phyloP scores from a whole-genome alignment of 2,888 invertebrate species.

The Pedicia rivosa region DNA sequence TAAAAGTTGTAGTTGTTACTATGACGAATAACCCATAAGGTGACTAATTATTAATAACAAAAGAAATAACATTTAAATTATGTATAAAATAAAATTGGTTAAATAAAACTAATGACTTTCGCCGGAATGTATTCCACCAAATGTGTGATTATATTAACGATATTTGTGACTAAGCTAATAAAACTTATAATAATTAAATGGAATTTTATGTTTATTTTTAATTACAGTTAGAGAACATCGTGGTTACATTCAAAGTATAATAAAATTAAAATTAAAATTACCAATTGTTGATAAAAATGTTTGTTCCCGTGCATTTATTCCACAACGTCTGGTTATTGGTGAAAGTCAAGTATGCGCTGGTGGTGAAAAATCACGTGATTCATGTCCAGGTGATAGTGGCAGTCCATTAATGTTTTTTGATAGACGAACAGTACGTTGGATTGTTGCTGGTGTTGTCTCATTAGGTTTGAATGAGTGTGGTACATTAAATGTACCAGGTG shows the following conservation, averaged over 20 bases:
- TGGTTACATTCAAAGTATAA: conserved; percentile 32
- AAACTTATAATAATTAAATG: background rate
- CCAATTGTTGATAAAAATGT: conserved; percentile 36
- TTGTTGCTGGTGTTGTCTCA: conserved; percentile 46
- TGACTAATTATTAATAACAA: too few species aligned
- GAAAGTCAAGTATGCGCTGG: conserved; percentile 53
- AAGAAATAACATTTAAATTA: too few species aligned
- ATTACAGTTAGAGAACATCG: conserved; percentile 25
- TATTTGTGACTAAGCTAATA: too few species aligned
- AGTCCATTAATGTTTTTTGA: conserved; percentile 52
- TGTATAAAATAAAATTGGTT: too few species aligned
- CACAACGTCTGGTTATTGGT: conserved; percentile 33
- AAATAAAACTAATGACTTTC: too few species aligned
- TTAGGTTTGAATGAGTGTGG: conserved; percentile 49
- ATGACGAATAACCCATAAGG: too few species aligned
- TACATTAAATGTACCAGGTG: conserved; percentile 46
- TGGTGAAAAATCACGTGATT: conserved; percentile 47
- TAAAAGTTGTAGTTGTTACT: too few species aligned
- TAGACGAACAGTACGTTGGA: conserved; percentile 34
- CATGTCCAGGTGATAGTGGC: conserved; percentile 53
- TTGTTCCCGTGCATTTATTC: conserved; percentile 36
- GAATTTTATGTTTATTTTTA: background rate
- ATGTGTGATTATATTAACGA: too few species aligned
- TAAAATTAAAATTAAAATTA: conserved; percentile 46
- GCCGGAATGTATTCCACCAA: too few species aligned